Evolutionary conservation across 2,113 vertebrate genomes (phyloP).

Genomic region (Mustelus asterias): DNA sequence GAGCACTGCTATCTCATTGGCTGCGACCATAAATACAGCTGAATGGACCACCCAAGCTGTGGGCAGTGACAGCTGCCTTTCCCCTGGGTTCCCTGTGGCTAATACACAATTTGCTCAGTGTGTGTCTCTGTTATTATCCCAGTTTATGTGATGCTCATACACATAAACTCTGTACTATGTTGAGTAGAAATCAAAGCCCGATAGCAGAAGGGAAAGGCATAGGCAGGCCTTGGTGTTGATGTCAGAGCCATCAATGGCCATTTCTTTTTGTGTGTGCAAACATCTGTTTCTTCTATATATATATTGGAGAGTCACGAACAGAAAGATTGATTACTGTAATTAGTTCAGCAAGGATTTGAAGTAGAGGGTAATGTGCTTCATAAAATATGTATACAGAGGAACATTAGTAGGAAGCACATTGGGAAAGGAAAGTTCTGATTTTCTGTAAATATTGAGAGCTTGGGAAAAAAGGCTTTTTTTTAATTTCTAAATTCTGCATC

Average conservation of each 20-base stretch:
- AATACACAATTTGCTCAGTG: slow-evolving; percentile 36
- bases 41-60: slow-evolving; percentile 35
- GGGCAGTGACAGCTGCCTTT: slow-evolving; percentile 36
- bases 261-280: slow-evolving; percentile 3
- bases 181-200: slow-evolving; percentile 33
- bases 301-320: not conserved
- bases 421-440: not conserved
- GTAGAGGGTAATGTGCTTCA: not conserved
- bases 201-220: not conserved
- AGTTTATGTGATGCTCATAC: slow-evolving; percentile 33
- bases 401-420: not conserved
- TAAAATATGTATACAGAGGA: not conserved
- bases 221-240: slow-evolving; percentile 16
- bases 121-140: slow-evolving; percentile 32
- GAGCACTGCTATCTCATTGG: slow-evolving; percentile 29
- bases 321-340: slow-evolving; percentile 23
- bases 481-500: not conserved
- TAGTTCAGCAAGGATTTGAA: slow-evolving; percentile 23
- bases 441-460: not conserved
- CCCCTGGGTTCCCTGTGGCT: slow-evolving; percentile 28
- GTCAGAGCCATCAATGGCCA: slow-evolving; percentile 28
- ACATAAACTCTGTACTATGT: slow-evolving; percentile 21
- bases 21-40: slow-evolving; percentile 35
- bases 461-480: not conserved
- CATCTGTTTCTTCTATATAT: slow-evolving; percentile 28